phyloP scores from a whole-genome alignment of 1,140 invertebrate species.

The Drosophila seguyi region DNA sequence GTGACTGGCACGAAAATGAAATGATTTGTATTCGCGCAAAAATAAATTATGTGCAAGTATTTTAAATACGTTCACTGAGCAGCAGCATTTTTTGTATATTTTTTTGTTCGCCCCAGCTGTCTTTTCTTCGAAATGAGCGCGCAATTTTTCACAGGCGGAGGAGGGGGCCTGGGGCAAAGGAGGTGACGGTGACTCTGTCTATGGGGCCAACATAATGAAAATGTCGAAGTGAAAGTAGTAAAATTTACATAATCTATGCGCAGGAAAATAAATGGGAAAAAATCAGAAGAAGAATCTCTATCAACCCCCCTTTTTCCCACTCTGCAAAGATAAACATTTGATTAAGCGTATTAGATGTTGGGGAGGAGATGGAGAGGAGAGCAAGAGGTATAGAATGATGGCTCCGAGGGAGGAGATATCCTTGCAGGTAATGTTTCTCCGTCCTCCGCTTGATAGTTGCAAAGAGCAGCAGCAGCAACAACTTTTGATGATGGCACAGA shows the following conservation, averaged over 20 bases:
- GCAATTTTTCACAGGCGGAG: constrained; percentile 65
- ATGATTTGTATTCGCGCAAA: constrained; percentile 81
- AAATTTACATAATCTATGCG: constrained; percentile 83
- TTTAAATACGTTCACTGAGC: constrained; percentile 75
- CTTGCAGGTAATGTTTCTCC: constrained; percentile 43
- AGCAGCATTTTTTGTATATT: constrained; percentile 34
- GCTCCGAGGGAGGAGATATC: constrained; percentile 3
- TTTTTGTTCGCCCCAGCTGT: constrained; percentile 12
- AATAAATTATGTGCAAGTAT: constrained; percentile 84
- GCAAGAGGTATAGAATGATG: constrained; percentile 11
- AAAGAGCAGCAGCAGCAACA: constrained; percentile 25
- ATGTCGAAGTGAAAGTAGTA: constrained; percentile 83
- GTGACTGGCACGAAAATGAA: constrained; percentile 81
- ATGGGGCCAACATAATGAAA: constrained; percentile 71
- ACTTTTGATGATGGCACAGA: constrained; percentile 57
- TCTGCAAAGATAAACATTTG: constrained; percentile 76
- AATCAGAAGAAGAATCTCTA: constrained; percentile 70
- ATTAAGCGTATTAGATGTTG: constrained; percentile 72
- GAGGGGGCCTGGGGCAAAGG: constrained; percentile 3
- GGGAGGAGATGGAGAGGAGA: neutral
- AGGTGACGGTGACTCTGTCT: constrained; percentile 36
- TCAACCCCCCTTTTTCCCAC: neutral
- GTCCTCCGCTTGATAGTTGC: constrained; percentile 43
- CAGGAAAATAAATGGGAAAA: constrained; percentile 81
- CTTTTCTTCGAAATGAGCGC: constrained; percentile 55